phyloP scores from a whole-genome alignment of 1,140 invertebrate species.

The Eufriesea mexicana region DNA sequence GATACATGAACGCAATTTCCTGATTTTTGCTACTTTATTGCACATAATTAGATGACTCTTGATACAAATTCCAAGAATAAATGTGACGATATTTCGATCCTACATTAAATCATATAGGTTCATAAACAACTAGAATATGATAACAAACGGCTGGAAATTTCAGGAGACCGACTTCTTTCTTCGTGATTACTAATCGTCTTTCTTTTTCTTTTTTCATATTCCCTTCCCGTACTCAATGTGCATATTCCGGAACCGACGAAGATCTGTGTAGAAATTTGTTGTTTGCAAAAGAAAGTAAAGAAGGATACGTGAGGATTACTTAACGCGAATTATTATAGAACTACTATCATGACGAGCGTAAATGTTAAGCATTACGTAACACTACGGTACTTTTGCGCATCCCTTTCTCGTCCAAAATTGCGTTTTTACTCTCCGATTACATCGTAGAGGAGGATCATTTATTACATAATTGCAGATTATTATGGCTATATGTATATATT shows the following conservation, averaged over 20 bases:
- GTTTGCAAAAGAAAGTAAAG: not conserved
- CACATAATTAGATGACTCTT: slow-evolving; percentile 5
- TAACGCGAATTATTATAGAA: not conserved
- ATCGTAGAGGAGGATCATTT: slow-evolving; percentile 75
- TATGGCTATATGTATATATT: slow-evolving; percentile 77
- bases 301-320: not conserved
- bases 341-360: slow-evolving; percentile 24
- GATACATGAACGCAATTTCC: not conserved
- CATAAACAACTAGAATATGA: not conserved
- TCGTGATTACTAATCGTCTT: slow-evolving; percentile 18
- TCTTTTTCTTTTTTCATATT: slow-evolving; percentile 10
- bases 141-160: slow-evolving; percentile 37
- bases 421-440: slow-evolving; percentile 65
- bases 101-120: not conserved
- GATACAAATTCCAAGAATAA: not conserved
- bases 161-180: slow-evolving; percentile 43
- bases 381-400: slow-evolving; percentile 58
- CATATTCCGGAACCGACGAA: slow-evolving; percentile 7
- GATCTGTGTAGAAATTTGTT: not conserved
- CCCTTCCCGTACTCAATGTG: slow-evolving; percentile 16
- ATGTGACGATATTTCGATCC: not conserved
- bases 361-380: slow-evolving; percentile 50
- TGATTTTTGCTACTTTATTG: slow-evolving; percentile 2
- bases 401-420: slow-evolving; percentile 47
- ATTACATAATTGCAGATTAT: slow-evolving; percentile 78